Conservation (phyloP, 2,797 vertebrate genomes). For the Corythornis leucogaster region DNA sequence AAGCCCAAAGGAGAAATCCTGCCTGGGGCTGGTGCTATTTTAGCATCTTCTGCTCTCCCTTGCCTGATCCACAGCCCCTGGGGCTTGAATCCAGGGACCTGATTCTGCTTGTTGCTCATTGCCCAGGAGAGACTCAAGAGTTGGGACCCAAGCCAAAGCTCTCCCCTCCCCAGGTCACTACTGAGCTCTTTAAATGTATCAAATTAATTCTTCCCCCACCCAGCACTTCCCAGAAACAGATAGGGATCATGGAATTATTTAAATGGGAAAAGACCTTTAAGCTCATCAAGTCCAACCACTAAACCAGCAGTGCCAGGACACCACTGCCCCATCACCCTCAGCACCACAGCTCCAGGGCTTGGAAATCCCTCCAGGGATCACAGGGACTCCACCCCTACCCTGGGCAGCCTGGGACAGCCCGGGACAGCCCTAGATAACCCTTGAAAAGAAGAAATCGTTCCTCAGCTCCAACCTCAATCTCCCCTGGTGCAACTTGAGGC, state of each 20-base stretch:
- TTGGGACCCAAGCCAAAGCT: accelerated
- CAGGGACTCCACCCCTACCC: not conserved
- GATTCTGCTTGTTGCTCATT: not conserved
- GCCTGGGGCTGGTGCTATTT: not conserved
- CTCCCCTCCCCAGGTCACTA: not conserved
- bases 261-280: not conserved
- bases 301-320: not conserved
- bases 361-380: not conserved
- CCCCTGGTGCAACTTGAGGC: not conserved
- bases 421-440: not conserved
- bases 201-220: not conserved
- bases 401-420: not conserved
- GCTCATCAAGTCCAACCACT: not conserved
- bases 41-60: not conserved
- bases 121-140: not conserved
- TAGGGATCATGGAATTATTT: not conserved
- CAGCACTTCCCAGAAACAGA: not conserved
- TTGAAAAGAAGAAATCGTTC: not conserved
- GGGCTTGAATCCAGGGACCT: not conserved
- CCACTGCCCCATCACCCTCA: not conserved
- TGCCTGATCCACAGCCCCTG: accelerated
- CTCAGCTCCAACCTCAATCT: not conserved
- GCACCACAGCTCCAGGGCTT: not conserved
- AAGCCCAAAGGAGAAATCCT: not conserved
- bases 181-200: not conserved